Conservation (phyloP, 35 echinoderm and acorn worm species). For the Heliocidaris erythrogramma region DNA sequence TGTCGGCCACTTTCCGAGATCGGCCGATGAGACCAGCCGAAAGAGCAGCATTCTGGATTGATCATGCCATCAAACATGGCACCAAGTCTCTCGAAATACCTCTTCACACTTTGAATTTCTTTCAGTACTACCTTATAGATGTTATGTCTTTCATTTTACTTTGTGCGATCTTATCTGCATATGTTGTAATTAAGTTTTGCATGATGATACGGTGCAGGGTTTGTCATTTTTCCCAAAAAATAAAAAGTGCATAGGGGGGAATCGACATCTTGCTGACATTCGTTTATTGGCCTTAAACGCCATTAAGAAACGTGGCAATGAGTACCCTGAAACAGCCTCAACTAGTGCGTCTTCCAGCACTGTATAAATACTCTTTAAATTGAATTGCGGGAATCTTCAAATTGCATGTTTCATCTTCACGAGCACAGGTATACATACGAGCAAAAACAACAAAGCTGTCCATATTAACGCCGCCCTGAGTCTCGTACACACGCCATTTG, state of each 20-base stretch:
- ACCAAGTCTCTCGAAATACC: background rate
- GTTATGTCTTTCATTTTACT: conserved; percentile 40
- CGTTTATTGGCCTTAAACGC: no score
- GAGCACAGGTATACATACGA: no score
- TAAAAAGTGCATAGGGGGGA: background rate
- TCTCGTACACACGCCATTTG: no score
- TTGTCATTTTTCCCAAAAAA: background rate
- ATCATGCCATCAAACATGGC: conserved; percentile 57
- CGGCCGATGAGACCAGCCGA: conserved; percentile 47
- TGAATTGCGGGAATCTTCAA: no score
- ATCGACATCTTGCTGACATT: no score
- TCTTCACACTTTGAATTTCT: background rate
- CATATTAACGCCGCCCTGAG: no score
- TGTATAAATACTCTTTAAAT: no score
- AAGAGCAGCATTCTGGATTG: conserved; percentile 60
- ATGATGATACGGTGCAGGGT: background rate
- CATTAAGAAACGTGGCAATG: no score
- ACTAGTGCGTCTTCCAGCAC: no score
- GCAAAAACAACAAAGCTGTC: no score
- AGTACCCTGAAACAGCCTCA: no score
- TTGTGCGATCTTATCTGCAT: background rate
- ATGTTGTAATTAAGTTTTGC: background rate
- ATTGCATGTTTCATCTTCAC: no score
- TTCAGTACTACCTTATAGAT: conserved; percentile 50
- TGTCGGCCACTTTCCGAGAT: conserved; percentile 41